A percentile compares a stretch with the other conserved stretches of the same genome.
Conservation (phyloP, 1,140 invertebrate species). For the Drosophila sturtevanti region DNA sequence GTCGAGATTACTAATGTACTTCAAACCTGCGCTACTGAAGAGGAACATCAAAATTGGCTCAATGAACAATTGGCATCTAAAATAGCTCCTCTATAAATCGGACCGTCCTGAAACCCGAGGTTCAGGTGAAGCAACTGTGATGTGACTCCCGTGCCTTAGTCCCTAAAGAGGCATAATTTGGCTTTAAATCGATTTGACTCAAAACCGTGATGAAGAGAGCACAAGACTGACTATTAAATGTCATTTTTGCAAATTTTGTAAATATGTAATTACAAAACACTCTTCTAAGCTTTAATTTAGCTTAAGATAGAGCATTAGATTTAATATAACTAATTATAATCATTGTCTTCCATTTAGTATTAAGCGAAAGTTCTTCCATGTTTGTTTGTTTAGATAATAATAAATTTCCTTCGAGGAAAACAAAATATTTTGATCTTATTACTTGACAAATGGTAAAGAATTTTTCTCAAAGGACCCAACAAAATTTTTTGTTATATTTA, state of each 20-base stretch:
- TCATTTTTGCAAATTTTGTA: constrained; percentile 43
- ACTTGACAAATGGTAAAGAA: not conserved
- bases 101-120: not conserved
- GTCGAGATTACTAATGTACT: too few relatives aligned
- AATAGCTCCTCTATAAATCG: constrained; percentile 19
- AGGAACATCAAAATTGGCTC: constrained; percentile 71
- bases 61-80: constrained; percentile 64
- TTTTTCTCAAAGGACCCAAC: too few relatives aligned
- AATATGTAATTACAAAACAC: constrained; percentile 22
- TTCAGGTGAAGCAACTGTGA: constrained; percentile 52
- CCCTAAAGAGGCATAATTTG: constrained; percentile 37
- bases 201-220: constrained; percentile 59
- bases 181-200: constrained; percentile 51
- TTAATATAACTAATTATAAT: constrained; percentile 36
- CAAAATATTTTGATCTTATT: constrained; percentile 12
- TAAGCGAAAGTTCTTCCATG: constrained; percentile 65
- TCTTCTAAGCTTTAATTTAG: constrained; percentile 32
- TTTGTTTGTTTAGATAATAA: constrained; percentile 59
- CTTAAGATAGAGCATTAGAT: constrained; percentile 22
- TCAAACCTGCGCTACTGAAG: constrained; percentile 51
- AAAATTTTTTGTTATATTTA: too few relatives aligned
- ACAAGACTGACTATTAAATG: constrained; percentile 49
- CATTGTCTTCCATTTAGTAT: constrained; percentile 70
- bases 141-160: constrained; percentile 37
- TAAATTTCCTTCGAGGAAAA: constrained; percentile 40